Evolutionary conservation across 2,888 invertebrate genomes (phyloP).

Genomic region (Eristalis pertinax): DNA sequence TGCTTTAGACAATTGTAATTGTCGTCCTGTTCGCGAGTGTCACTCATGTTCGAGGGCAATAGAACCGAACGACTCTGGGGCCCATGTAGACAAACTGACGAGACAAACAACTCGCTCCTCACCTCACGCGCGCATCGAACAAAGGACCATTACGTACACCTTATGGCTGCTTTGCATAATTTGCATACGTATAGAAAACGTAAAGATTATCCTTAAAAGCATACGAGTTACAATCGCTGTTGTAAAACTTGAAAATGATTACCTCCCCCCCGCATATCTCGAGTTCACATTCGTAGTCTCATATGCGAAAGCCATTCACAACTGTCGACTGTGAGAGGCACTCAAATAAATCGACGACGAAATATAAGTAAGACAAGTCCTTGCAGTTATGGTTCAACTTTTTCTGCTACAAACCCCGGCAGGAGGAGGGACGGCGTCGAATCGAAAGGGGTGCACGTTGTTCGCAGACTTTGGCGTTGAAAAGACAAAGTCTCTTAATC

Average conservation of each 20-base stretch:
- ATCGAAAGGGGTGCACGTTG: conserved; percentile 26
- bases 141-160: conserved; percentile 36
- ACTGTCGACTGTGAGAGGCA: conserved; percentile 18
- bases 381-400: conserved; percentile 21
- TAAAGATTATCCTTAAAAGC: conserved; percentile 54
- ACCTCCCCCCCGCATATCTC: conserved; percentile 24
- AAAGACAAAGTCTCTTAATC: conserved; percentile 44
- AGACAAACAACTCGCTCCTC: conserved; percentile 23
- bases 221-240: conserved; percentile 42
- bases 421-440: conserved; percentile 9
- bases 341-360: conserved; percentile 55
- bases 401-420: conserved; percentile 12
- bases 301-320: conserved; percentile 50
- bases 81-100: conserved; percentile 23
- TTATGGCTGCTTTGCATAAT: neutral
- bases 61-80: conserved; percentile 31
- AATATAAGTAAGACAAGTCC: conserved; percentile 29
- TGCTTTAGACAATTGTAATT: conserved; percentile 36
- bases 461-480: neutral
- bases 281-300: conserved; percentile 17
- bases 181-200: conserved; percentile 22
- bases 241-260: conserved; percentile 46
- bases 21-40: conserved; percentile 13
- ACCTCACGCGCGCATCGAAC: conserved; percentile 10
- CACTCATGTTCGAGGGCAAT: conserved; percentile 37